Evolutionary conservation across 2,797 vertebrate species (phyloP), one percentile per base, ranked within the genome.

Genomic region (Leucoraja ocellata): DNA sequence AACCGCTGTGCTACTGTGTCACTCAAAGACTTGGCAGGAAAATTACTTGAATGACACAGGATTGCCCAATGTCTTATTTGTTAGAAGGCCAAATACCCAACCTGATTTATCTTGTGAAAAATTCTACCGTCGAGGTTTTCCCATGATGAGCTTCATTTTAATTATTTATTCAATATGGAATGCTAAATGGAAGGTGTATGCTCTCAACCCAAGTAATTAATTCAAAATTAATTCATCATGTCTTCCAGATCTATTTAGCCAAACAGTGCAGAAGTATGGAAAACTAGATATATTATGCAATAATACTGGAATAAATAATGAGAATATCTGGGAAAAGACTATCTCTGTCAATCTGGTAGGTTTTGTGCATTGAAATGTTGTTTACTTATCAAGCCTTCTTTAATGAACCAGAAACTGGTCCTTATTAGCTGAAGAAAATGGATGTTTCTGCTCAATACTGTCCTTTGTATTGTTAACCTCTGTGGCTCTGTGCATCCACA

Each of bases 311-410:
- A 95, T 97, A 93, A 0, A 95, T 71, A 93, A 97, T 13, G 97
- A 97, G 94, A 58, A 0, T 0, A 0, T 54, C 13, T 97, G 96
- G 96, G 96, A 97, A 94, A 96, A 95, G 94, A 94, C 93, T 0
- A 93, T 97, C 9, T 95, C 96, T 78, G 93, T 97, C 93, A 97
- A 97, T 93, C 94, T 97, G 0, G 97, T 97, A 94, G 97, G 97
- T 93, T 94, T 97, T 0, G 97, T 97, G 94, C 77, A 63, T 65
- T 80, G 76, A 36, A 65, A 61, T 3, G 0, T 0, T 23, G 28
- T 58, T 92, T 92, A 39, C 1, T 74, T 76, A 23, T 11, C 71
- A 92, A 92, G 46, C 46, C 65, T 76, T 23, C 36, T 39, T 2
- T 54, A 0, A 28, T 28, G 4, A 68, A 36, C 36, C 84, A 68